These are phyloP conservation scores for Tragelaphus scriptus DNA, from an alignment of 2,113 vertebrate genomes.

Conservation along the genomic window DNA sequence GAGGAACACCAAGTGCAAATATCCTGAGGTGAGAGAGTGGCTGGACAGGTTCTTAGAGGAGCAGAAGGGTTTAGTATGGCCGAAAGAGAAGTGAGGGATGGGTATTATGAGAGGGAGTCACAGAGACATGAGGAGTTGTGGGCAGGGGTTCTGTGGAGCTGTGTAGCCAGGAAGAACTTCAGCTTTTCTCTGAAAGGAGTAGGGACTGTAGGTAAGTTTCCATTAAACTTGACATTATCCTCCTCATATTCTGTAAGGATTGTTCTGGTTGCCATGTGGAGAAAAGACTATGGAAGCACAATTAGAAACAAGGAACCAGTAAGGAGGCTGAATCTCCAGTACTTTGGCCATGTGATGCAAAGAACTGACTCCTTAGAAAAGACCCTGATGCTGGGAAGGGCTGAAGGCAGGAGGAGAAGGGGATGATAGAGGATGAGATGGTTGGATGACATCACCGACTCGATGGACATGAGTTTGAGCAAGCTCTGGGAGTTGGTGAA, in stretches of 20 bases:
- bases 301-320: background rate
- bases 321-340: background rate
- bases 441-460: background rate
- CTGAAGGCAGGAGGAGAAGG: background rate
- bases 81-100: background rate
- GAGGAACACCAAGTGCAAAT: background rate
- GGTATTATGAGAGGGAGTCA: background rate
- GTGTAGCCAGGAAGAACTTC: background rate
- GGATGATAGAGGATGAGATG: background rate
- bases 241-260: background rate
- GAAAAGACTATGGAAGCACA: background rate
- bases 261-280: background rate
- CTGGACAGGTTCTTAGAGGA: background rate
- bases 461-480: background rate
- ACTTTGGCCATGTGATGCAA: background rate
- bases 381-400: background rate
- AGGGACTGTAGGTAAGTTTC: background rate
- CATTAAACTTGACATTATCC: background rate
- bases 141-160: too few relatives aligned
- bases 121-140: background rate
- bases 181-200: background rate
- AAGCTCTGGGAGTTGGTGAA: background rate
- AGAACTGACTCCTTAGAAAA: background rate
- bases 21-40: background rate
- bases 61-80: background rate